Percentiles rank a stretch among this genome's conserved stretches.
Evolutionary conservation across 2,113 vertebrate genomes (phyloP).

Genomic region (Stictonetta naevosa): DNA sequence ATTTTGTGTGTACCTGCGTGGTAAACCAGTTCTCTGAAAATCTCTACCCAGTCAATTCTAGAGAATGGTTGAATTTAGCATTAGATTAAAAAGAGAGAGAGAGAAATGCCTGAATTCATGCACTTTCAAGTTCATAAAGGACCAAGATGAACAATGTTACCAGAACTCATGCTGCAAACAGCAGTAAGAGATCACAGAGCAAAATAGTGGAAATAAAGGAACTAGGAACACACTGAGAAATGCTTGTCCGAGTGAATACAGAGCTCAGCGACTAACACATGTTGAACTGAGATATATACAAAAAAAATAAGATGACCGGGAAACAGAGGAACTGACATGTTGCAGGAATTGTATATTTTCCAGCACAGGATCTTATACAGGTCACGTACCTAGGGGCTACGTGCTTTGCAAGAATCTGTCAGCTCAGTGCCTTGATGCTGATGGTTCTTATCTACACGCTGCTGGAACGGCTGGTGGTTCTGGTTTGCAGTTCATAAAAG

Average conservation of each 20-base stretch:
- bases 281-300: not conserved
- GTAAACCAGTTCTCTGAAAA: not conserved
- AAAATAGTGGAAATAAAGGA: not conserved
- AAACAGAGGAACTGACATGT: not conserved
- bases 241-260: not conserved
- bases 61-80: not conserved
- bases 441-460: not conserved
- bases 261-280: not conserved
- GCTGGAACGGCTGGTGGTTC: not conserved
- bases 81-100: not conserved
- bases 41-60: not conserved
- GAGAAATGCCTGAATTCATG: not conserved
- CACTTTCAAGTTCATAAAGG: not conserved
- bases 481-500: constrained; percentile 50
- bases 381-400: not conserved
- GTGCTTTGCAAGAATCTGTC: not conserved
- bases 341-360: not conserved
- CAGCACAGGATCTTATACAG: not conserved
- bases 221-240: not conserved
- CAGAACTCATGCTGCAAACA: not conserved
- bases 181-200: not conserved
- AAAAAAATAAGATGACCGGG: not conserved
- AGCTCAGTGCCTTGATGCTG: not conserved
- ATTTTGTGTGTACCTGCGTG: not conserved
- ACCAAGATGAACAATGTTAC: not conserved